Base-by-base conservation (phyloP, 2,888 invertebrate species). In the Agriopis leucophaearia region DNA sequence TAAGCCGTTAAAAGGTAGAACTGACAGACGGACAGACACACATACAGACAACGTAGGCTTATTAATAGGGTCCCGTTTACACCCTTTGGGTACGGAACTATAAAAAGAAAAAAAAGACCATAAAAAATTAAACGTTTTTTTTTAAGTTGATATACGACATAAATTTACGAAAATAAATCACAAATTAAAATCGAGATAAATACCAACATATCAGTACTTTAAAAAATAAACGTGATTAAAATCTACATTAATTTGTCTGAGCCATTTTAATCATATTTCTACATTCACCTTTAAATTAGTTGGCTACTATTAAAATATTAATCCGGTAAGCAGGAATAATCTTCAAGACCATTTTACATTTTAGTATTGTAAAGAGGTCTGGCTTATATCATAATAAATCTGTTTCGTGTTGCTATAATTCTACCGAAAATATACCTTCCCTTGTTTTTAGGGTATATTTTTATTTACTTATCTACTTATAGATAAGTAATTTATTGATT, bases 321-420 rank as follows among this genome's bases (percentile, higher is more conserved):
- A 66, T 61, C 66, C 45, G 50, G n/a, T 66, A 66, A 57, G 44
- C 12, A 57, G 51, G 15, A 51, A 57, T 66, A 62, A 66, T 62
- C 51, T 62, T 54, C 18, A 56, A 56, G 44, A 60, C 52, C 45
- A 61, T 66, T 50, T 27, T 42, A 27, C n/a, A 44, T 38, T 36
- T 60, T 48, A 56, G 42, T 42, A 42, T 48, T 42, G 35, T 48
- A 54, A 65, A 57, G n/a, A 45, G 42, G 9, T 45, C 50, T 40
- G 47, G 36, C 45, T 65, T 65, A 60, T 35, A 60, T 35, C 27
- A 42, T 55, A 54, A 54, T 59, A 42, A 59, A 59, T 65, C 47
- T 36, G 10, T 45, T 50, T 47, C 0, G 36, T 64, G 58, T 64
- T 64, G 51, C 57, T 45, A 48, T 59, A 36, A 36, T 18, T 16